Evolutionary conservation across 2,797 vertebrate species (phyloP).

Genomic region (Podarcis lilfordi): DNA sequence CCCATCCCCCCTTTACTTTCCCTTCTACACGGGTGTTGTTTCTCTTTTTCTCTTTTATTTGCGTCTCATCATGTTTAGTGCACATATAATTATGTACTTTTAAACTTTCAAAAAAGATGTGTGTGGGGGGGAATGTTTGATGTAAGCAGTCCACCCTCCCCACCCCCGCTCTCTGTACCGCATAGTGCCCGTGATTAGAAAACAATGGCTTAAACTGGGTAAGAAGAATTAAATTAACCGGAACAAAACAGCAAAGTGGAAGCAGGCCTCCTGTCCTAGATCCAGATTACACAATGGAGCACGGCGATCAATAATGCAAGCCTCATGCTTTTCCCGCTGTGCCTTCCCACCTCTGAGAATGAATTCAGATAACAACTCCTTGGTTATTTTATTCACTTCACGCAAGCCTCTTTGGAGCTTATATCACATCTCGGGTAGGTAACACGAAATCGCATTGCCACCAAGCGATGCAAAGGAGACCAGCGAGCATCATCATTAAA

Average conservation of each 20-base stretch:
- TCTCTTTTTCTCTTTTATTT: no score
- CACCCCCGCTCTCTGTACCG: background rate
- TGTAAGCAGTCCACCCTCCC: background rate
- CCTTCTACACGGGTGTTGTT: no score
- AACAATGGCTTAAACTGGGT: conserved; percentile 57
- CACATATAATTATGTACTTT: no score
- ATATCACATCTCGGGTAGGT: background rate
- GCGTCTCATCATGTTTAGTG: no score
- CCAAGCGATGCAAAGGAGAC: background rate
- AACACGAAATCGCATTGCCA: conserved; percentile 15
- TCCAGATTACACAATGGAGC: conserved; percentile 43
- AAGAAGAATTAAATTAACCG: conserved; percentile 66
- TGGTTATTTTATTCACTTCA: conserved; percentile 15
- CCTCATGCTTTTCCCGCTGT: background rate
- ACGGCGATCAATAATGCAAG: conserved; percentile 42
- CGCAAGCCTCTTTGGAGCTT: conserved; percentile 9
- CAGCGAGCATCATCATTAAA: background rate
- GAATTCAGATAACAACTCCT: conserved; percentile 23
- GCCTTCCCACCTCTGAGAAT: background rate
- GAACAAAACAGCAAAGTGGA: conserved; percentile 58
- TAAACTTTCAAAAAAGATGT: no score
- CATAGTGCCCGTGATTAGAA: conserved; percentile 64
- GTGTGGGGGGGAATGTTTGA: no score
- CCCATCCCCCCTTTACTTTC: no score
- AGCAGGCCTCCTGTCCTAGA: conserved; percentile 58